Evolutionary conservation across 2,113 vertebrate genomes (phyloP).

Genomic region (Pachypanchax playfairii): DNA sequence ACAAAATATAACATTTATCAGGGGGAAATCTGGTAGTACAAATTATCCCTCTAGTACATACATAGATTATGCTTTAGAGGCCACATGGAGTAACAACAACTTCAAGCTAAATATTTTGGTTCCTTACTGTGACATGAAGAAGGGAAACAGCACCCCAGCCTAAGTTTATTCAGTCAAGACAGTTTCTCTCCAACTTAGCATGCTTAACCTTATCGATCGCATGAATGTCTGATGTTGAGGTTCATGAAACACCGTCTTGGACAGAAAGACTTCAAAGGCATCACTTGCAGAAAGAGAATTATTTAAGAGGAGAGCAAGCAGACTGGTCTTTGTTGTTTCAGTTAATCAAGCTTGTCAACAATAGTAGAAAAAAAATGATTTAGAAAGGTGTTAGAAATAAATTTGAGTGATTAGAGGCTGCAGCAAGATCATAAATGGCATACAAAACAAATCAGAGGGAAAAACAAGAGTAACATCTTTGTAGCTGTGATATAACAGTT

Average conservation of each 20-base stretch:
- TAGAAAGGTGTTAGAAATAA: background rate
- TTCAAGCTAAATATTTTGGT: constrained; percentile 41
- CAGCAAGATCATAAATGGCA: background rate
- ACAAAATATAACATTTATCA: constrained; percentile 21
- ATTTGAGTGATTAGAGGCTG: background rate
- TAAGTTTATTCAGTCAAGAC: constrained; percentile 30
- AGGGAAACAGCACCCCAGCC: constrained; percentile 19
- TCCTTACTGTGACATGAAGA: constrained; percentile 24
- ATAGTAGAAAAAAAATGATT: background rate
- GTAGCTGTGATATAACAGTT: constrained; percentile 16
- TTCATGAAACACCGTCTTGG: constrained; percentile 39
- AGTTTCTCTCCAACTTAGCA: constrained; percentile 51
- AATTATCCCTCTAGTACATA: constrained; percentile 36
- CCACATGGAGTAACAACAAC: constrained; percentile 33
- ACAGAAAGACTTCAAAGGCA: constrained; percentile 58
- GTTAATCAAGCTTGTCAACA: constrained; percentile 3
- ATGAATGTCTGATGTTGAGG: constrained; percentile 54
- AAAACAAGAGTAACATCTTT: constrained; percentile 18
- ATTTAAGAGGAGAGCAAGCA: constrained; percentile 32
- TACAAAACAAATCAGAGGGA: background rate
- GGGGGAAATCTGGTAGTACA: constrained; percentile 27
- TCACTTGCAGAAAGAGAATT: constrained; percentile 48
- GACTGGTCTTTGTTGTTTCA: background rate
- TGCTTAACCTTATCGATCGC: constrained; percentile 73
- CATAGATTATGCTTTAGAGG: constrained; percentile 27